Base-by-base conservation (phyloP, 2,888 invertebrate genomes). In the Phengaris arion region DNA sequence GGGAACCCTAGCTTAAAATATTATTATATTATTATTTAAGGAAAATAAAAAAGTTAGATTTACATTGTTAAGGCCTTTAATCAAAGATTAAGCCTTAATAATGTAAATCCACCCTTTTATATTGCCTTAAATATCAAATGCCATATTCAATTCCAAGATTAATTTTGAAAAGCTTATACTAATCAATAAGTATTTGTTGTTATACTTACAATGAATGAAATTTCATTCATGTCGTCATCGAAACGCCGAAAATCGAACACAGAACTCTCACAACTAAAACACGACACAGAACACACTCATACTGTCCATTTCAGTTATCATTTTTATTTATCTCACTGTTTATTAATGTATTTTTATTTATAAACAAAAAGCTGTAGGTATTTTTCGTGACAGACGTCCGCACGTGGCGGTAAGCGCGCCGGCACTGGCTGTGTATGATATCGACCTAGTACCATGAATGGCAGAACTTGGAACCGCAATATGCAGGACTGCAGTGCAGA, bases 401-500 rank as follows among this genome's bases (percentile, higher is more conserved):
- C 86, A 79, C 87, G 81, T 81, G 79, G 76, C 83, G 83, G 84
- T 79, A 84, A 85, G 84, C 91, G 89, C 90, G 89, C 83, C 88
- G 87, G 85, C 82, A 92, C 92, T 92, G 89, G 80, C 74, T 76
- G 79, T 35, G 35, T 22, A 22, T 35, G 35, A 35, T 82, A 82
- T 82, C 81, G 83, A 81, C 81, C 81, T 81, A 15, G 87, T 86
- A 87, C 87, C 89, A 89, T 89, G 88, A 88, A 87, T 89, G 89
- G 85, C 64, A 45, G 82, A 82, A 81, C 81, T 84, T 83, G 83
- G 84, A 85, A 83, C 89, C 91, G 91, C 92, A 91, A 87, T 84
- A 89, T 92, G 92, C 92, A 92, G 91, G 90, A 88, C 93, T 92
- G 93, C 93, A 93, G 88, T 93, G 93, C 93, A 93, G 92, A 89